phyloP scores from a whole-genome alignment of 2,113 vertebrate species.

The Oostethus manadensis region DNA sequence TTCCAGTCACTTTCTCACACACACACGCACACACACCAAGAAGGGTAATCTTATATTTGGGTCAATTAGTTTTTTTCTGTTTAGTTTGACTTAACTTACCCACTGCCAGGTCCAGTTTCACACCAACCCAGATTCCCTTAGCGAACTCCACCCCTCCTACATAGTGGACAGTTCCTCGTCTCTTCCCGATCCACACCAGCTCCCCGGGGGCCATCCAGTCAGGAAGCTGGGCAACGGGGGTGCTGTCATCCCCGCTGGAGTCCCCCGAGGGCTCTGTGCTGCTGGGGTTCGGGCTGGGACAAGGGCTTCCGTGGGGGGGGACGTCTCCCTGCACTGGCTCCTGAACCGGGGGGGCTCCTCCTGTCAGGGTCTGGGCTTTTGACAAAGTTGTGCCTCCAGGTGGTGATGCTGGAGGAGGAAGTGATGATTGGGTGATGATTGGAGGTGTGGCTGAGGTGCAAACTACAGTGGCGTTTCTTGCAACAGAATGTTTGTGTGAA shows the following conservation, averaged over 20 bases:
- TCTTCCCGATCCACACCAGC: slow-evolving; percentile 78
- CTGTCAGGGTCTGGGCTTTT: slow-evolving; percentile 21
- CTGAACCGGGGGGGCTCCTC: slow-evolving; percentile 60
- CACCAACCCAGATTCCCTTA: slow-evolving; percentile 78
- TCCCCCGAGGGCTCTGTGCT: slow-evolving; percentile 58
- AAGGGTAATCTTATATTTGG: too few species aligned
- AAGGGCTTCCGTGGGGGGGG: slow-evolving; percentile 55
- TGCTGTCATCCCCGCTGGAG: slow-evolving; percentile 68
- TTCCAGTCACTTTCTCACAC: too few species aligned
- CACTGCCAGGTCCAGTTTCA: slow-evolving; percentile 77
- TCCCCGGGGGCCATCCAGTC: slow-evolving; percentile 75
- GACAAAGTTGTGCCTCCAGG: slow-evolving; percentile 5
- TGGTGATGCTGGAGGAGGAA: slow-evolving; percentile 20
- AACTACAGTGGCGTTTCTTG: slow-evolving; percentile 23
- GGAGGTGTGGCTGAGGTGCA: slow-evolving; percentile 30
- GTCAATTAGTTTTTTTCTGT: too few species aligned
- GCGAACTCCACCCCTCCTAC: slow-evolving; percentile 81
- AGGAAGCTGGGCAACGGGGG: slow-evolving; percentile 66
- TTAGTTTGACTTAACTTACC: slow-evolving; percentile 63
- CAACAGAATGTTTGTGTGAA: slow-evolving; percentile 28
- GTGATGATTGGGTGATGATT: slow-evolving; percentile 23
- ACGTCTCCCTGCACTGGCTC: slow-evolving; percentile 65
- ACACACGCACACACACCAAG: too few species aligned
- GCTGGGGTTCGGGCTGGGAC: slow-evolving; percentile 47
- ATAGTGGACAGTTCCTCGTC: slow-evolving; percentile 73